Percentiles rank a stretch among this genome's conserved stretches.
Evolutionary conservation across 2,797 vertebrate genomes (phyloP).

Genomic region (Babyrousa celebensis): DNA sequence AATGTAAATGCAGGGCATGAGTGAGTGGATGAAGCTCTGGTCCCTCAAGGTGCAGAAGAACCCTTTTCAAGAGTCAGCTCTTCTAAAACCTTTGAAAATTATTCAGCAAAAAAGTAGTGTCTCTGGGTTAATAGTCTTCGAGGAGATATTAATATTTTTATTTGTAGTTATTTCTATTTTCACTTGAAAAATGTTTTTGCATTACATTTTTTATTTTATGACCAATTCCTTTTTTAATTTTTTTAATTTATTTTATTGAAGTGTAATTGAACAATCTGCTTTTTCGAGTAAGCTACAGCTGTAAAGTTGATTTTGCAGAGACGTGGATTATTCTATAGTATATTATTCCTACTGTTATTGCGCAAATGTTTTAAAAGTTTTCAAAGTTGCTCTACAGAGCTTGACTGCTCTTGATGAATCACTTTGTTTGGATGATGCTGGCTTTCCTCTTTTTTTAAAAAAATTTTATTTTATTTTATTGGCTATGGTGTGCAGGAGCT

Average conservation of each 20-base stretch:
- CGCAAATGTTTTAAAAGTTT: slow-evolving; percentile 35
- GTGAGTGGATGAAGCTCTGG: background rate
- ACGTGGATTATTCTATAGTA: background rate
- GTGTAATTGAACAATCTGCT: background rate
- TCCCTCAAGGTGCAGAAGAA: background rate
- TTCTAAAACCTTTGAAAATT: slow-evolving; percentile 20
- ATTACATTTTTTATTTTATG: slow-evolving; percentile 48
- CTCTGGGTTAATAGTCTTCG: background rate
- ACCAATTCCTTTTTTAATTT: background rate
- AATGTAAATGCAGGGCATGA: background rate
- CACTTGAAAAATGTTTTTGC: background rate
- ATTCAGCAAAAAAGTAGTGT: background rate
- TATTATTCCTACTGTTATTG: background rate
- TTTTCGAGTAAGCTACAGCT: slow-evolving; percentile 33
- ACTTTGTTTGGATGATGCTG: background rate
- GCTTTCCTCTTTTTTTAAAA: background rate
- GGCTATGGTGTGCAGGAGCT: too few relatives aligned
- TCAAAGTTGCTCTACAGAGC: background rate
- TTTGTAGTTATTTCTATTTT: slow-evolving; percentile 42
- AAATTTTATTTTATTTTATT: too few relatives aligned
- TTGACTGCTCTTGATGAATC: slow-evolving; percentile 1
- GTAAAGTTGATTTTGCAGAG: slow-evolving; percentile 29
- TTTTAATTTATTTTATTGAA: background rate
- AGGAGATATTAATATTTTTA: background rate
- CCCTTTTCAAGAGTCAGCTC: background rate